Conservation (phyloP, 1,140 invertebrate species). For the Laupala kohalensis region DNA sequence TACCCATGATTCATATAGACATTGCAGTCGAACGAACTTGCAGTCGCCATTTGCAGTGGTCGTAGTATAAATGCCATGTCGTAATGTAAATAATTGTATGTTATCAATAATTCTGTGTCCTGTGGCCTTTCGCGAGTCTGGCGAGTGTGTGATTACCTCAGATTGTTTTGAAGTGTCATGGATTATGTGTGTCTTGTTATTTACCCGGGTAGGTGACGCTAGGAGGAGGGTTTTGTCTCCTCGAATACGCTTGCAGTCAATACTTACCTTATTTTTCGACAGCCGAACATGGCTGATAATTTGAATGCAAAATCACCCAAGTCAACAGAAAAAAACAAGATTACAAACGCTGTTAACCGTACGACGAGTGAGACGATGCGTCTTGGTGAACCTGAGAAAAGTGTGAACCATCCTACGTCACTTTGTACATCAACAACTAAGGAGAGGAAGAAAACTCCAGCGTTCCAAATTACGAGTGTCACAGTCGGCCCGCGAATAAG, state of each 20-base stretch:
- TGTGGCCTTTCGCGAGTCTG: neutral
- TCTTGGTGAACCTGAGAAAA: slow-evolving; percentile 44
- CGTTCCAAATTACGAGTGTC: slow-evolving; percentile 86
- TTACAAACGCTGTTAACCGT: slow-evolving; percentile 47
- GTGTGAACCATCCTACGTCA: slow-evolving; percentile 22
- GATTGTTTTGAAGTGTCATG: slow-evolving; percentile 1
- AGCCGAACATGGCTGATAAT: slow-evolving; percentile 17
- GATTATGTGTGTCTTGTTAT: slow-evolving; percentile 9
- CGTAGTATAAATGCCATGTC: neutral
- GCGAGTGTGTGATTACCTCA: neutral
- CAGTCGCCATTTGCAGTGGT: slow-evolving; percentile 5
- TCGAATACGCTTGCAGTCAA: neutral
- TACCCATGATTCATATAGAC: neutral
- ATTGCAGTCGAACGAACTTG: neutral
- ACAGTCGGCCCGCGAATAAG: slow-evolving; percentile 63
- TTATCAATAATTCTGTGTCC: neutral
- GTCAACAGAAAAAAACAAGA: slow-evolving; percentile 13
- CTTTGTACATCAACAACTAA: slow-evolving; percentile 20
- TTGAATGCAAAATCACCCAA: slow-evolving; percentile 13
- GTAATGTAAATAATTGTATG: slow-evolving; percentile 8
- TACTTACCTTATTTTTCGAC: neutral
- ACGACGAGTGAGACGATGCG: slow-evolving; percentile 65
- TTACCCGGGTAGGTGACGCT: slow-evolving; percentile 3
- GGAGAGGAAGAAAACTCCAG: slow-evolving; percentile 64
- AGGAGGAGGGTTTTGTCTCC: slow-evolving; percentile 7